Evolutionary conservation across 2,113 vertebrate species (phyloP).

Genomic region (Nothocercus julius): DNA sequence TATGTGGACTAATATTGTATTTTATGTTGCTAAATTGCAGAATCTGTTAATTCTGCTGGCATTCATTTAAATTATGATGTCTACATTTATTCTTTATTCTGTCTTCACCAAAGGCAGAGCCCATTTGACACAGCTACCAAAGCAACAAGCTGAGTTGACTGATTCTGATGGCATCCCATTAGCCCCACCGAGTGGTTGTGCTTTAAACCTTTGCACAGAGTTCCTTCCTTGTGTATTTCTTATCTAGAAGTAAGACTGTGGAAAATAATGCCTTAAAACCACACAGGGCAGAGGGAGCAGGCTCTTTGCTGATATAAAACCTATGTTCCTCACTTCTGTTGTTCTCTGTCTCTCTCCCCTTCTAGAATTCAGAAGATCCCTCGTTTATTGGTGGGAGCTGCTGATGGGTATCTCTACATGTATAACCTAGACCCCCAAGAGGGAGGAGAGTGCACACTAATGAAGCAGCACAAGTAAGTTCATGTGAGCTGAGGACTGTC

Average conservation of each 20-base stretch:
- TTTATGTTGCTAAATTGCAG: neutral
- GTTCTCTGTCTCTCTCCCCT: neutral
- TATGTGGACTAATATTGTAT: neutral
- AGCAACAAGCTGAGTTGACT: constrained; percentile 1
- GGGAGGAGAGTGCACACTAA: constrained; percentile 95
- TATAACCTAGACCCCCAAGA: constrained; percentile 99
- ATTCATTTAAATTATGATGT: constrained; percentile 2
- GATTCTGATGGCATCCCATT: neutral
- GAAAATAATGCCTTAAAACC: neutral
- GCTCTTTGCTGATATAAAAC: neutral
- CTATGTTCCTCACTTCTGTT: neutral
- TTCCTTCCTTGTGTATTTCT: neutral
- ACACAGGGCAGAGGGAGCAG: neutral
- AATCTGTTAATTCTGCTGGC: neutral
- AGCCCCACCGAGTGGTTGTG: neutral
- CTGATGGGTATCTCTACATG: constrained; percentile 96
- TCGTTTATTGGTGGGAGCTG: constrained; percentile 91
- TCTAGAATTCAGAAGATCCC: constrained; percentile 98
- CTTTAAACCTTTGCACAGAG: neutral
- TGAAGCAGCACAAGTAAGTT: constrained; percentile 96
- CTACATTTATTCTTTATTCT: neutral
- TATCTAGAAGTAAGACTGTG: neutral
- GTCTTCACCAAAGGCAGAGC: neutral
- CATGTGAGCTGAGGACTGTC: rapidly evolving
- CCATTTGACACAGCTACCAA: neutral